Evolutionary conservation across 2,113 vertebrate genomes (phyloP).

Genomic region (Hyperopisus bebe): DNA sequence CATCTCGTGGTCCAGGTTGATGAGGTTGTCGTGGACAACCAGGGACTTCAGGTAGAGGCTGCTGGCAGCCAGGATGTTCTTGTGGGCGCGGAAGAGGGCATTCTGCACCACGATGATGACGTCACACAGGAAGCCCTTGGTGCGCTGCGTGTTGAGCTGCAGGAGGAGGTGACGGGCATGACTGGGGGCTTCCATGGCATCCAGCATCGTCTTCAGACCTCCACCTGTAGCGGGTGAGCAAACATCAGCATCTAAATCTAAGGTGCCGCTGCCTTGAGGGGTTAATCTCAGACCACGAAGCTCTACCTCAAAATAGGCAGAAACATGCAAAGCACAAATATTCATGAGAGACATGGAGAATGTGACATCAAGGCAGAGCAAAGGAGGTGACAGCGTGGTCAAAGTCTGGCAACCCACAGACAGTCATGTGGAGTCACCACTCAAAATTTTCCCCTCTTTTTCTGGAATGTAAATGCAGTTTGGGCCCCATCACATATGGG

Average conservation of each 20-base stretch:
- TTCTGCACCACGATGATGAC: slow-evolving; percentile 99
- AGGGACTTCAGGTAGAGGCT: slow-evolving; percentile 98
- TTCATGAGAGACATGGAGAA: neutral
- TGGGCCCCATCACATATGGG: neutral
- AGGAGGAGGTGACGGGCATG: slow-evolving; percentile 96
- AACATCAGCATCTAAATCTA: slow-evolving; percentile 34
- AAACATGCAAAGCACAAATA: neutral
- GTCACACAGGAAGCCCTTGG: slow-evolving; percentile 98
- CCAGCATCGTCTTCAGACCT: slow-evolving; percentile 90
- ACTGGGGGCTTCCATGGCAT: slow-evolving; percentile 94
- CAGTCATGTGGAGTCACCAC: neutral
- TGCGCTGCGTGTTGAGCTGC: slow-evolving; percentile 96
- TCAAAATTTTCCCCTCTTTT: neutral
- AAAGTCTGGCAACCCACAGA: neutral
- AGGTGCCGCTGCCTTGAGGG: neutral
- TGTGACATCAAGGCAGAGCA: neutral
- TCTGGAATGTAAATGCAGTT: neutral
- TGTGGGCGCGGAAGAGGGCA: slow-evolving; percentile 96
- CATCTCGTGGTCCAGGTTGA: slow-evolving; percentile 98
- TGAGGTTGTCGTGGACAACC: slow-evolving; percentile 98
- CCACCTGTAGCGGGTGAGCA: slow-evolving; percentile 66
- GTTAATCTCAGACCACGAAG: neutral
- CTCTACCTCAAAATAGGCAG: neutral
- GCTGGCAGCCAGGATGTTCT: slow-evolving; percentile 98
- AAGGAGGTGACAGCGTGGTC: neutral